These are phyloP conservation scores for Endotricha flammealis DNA, from an alignment of 2,888 invertebrate genomes.

Conservation along the genomic window DNA sequence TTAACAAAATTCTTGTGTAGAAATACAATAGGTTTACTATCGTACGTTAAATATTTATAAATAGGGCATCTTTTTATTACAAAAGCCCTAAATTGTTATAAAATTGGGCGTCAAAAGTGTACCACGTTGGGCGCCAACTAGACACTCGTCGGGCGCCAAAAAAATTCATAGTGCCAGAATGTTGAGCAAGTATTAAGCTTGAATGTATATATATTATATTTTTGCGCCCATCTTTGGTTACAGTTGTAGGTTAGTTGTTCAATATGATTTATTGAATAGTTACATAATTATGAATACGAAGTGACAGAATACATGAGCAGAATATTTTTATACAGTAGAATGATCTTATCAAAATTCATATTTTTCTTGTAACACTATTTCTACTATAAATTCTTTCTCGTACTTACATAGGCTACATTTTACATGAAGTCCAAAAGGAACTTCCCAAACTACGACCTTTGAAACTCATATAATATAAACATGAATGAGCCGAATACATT, in stretches of 20 bases:
- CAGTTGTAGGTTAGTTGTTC: too few species aligned
- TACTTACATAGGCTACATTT: slow-evolving; percentile 49
- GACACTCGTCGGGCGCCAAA: too few species aligned
- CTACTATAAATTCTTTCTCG: slow-evolving; percentile 68
- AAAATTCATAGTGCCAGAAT: too few species aligned
- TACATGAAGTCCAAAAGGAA: slow-evolving; percentile 60
- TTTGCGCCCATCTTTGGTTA: neutral
- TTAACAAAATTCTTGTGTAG: too few species aligned
- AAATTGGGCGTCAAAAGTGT: neutral
- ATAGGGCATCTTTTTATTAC: too few species aligned
- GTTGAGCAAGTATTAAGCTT: too few species aligned
- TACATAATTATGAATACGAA: neutral
- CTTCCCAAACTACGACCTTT: slow-evolving; percentile 35
- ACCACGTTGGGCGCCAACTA: too few species aligned
- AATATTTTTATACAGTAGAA: slow-evolving; percentile 33
- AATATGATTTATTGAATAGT: too few species aligned
- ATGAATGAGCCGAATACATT: slow-evolving; percentile 58
- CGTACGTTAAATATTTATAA: too few species aligned
- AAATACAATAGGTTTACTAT: too few species aligned
- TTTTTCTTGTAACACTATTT: slow-evolving; percentile 37
- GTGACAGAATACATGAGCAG: slow-evolving; percentile 12
- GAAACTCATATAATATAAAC: slow-evolving; percentile 43
- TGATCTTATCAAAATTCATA: slow-evolving; percentile 42
- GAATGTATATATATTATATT: neutral
- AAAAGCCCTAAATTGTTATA: neutral